Percentiles rank a stretch among this genome's conserved stretches.
phyloP scores from a whole-genome alignment of 2,113 vertebrate genomes.

The Aphyosemion australe region DNA sequence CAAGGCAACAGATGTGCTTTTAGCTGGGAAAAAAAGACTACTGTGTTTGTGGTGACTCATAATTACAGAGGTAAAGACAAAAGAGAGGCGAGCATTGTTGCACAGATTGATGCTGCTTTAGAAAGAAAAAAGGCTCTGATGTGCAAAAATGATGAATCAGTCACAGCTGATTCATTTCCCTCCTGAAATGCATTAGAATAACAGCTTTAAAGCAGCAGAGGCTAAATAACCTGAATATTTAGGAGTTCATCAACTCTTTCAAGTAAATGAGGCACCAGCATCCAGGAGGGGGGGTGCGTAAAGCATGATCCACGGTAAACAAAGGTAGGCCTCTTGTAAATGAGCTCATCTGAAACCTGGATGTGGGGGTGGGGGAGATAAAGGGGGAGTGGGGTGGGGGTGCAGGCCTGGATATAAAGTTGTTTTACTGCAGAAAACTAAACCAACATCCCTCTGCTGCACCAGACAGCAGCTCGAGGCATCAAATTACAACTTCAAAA shows the following conservation, averaged over 20 bases:
- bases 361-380: constrained; percentile 18
- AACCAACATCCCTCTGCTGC: neutral
- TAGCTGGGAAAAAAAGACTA: constrained; percentile 23
- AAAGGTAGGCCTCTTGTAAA: constrained; percentile 52
- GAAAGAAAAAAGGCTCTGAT: constrained; percentile 15
- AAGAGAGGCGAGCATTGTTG: constrained; percentile 36
- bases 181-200: too few relatives aligned
- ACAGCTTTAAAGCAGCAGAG: too few relatives aligned
- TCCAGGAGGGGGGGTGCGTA: too few relatives aligned
- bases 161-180: constrained; percentile 18
- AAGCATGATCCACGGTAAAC: constrained; percentile 46
- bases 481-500: constrained; percentile 32
- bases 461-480: neutral
- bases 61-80: constrained; percentile 64
- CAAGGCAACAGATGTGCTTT: constrained; percentile 45
- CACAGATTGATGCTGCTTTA: constrained; percentile 30
- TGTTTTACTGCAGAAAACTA: neutral
- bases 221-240: too few relatives aligned
- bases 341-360: constrained; percentile 42
- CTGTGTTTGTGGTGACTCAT: constrained; percentile 62
- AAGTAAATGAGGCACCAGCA: too few relatives aligned
- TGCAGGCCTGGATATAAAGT: neutral
- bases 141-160: constrained; percentile 21
- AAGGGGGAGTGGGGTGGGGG: constrained; percentile 1
- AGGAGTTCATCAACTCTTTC: too few relatives aligned